Base-by-base conservation (phyloP, 2,113 vertebrate species). In the Fukomys damarensis region DNA sequence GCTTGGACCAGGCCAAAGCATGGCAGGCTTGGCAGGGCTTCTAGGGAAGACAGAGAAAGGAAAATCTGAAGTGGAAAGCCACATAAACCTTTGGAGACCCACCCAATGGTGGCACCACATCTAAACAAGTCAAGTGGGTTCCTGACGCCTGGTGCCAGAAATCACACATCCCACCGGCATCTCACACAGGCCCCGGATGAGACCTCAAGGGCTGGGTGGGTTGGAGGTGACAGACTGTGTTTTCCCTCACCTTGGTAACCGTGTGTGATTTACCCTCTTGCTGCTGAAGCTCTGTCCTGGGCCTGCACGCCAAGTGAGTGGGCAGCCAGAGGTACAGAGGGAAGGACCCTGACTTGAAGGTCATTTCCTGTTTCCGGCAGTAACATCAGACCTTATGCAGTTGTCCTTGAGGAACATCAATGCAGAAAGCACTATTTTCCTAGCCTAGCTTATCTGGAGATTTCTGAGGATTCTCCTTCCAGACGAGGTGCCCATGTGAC, bases 21-120 rank as follows among this genome's bases (percentile, higher is more conserved):
- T 89, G 87, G 97, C 82, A 97, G 89, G 92, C 49, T 98, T 99
- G 98, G 98, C 98, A 98, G 86, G 92, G 84, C n/a, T n/a, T 94
- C 32, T 28, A 72, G 87, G 96, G 95, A 97, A 93, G 97, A 97
- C 96, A 98, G 91, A 72, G 4, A 76, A 98, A 96, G 97, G 96
- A 98, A 98, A 98, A 94, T 92, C 97, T 98, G 97, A 98, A 98
- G 90, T 98, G 94, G 98, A 98, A 99, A 96, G 92, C 98, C 98
- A 97, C 98, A 98, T 98, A 96, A 98, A 98, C 97, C 97, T 98
- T 93, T 98, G 89, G 89, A 98, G 98, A 98, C 96, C 96, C 98
- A 98, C 98, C 98, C 98, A 98, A 32, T 7, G 46, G 80, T 95
- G 93, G 92, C 98, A 96, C 97, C 96, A 93, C 96, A 98, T 98